Percentiles rank a stretch among this genome's conserved stretches.
Conservation (phyloP, 2,797 vertebrate species). For the Fringilla coelebs region DNA sequence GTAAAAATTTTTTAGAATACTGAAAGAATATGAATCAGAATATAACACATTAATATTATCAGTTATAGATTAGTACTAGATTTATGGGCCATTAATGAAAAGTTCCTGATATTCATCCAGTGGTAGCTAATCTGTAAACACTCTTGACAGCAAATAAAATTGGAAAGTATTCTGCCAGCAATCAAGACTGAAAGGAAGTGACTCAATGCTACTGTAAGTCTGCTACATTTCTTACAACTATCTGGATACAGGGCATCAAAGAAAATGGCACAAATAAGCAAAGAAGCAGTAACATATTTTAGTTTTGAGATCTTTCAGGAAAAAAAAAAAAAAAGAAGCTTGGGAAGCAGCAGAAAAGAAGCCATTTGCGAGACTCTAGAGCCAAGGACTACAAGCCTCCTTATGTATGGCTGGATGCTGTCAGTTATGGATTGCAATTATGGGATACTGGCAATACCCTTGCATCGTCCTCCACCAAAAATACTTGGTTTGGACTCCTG, state of each 20-base stretch:
- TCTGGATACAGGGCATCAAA: background rate
- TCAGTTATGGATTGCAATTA: rapidly evolving
- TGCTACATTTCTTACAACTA: background rate
- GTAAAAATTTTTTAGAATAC: background rate
- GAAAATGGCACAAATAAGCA: background rate
- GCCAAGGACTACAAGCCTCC: background rate
- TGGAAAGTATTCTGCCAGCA: background rate
- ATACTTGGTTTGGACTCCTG: background rate
- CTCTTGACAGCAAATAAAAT: background rate
- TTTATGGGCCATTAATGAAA: background rate
- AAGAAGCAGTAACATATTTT: background rate
- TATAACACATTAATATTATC: background rate
- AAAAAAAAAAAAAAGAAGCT: background rate
- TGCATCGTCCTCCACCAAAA: background rate
- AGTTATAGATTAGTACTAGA: background rate
- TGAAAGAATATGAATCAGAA: background rate
- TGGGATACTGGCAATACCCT: background rate
- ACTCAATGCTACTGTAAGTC: background rate
- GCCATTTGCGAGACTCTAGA: background rate
- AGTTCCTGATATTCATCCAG: background rate
- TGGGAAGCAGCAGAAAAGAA: background rate
- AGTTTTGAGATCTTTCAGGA: background rate
- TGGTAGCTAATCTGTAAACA: background rate
- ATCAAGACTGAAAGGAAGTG: background rate
- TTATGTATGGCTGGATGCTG: background rate